Evolutionary conservation across 2,113 vertebrate genomes (phyloP), one percentile per base, ranked within the genome.

Genomic region (Cebus imitator): DNA sequence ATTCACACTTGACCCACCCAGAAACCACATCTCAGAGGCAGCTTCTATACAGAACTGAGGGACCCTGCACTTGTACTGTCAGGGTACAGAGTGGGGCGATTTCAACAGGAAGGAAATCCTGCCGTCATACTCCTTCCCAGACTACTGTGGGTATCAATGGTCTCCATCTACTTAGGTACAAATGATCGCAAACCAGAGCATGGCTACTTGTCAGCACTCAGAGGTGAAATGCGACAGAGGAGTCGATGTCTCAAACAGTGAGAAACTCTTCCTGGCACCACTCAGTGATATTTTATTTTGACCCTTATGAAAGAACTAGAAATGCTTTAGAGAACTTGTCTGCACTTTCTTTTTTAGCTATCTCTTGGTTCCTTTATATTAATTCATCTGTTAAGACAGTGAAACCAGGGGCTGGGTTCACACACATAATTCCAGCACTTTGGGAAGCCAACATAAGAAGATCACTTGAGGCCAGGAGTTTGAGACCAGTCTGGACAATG

Each of bases 61-160:
- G 14, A 12, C 0, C 4, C n/a, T 45, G 27, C 6, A 23, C 6
- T 37, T 23, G 21, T 8, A 18, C 27, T 37, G 10, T 48, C 37
- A 64, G 16, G 64, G 14, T 13, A 61, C 52, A 64, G 2, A 88
- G 66, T 1, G 27, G 35, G n/a, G 7, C 37, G 12, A 25, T 6
- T 57, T 50, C 27, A 52, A 43, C n/a, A 40, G n/a, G 35, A 48
- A 30, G 21, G 17, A n/a, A 40, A 70, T 27, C 25, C 37, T 35
- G 14, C 21, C 32, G 5, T 32, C 18, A 10, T 17, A 30, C 11
- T 58, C 14, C 18, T 89, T 17, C 35, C 43, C 23, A 35, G 13
- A 0, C 1, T 78, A 13, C 3, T 16, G 16, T 43, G 66, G 23
- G 1, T 8, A 52, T 73, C 93, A 18, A 8, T 18, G 1, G 2